These are phyloP conservation scores for Lagocephalus sceleratus DNA, from an alignment of 2,797 vertebrate species.

Conservation along the genomic window DNA sequence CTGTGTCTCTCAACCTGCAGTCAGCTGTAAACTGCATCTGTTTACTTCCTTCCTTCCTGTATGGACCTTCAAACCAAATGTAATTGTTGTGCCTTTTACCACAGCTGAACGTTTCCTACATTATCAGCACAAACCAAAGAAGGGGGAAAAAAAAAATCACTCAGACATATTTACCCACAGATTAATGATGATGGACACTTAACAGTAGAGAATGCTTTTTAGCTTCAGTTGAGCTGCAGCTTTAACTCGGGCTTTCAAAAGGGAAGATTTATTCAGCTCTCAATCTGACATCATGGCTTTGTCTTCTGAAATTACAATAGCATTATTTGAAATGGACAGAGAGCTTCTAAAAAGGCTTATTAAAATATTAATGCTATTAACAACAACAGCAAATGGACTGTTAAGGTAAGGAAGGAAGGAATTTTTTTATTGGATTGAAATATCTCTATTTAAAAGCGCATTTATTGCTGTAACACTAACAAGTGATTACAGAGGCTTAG, in stretches of 20 bases:
- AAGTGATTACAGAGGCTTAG: conserved; percentile 71
- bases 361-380: conserved; percentile 60
- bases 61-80: conserved; percentile 42
- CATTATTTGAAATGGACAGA: conserved; percentile 48
- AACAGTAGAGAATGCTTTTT: conserved; percentile 55
- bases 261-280: conserved; percentile 55
- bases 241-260: conserved; percentile 50
- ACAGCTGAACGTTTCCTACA: conserved; percentile 44
- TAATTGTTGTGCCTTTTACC: conserved; percentile 39
- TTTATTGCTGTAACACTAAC: conserved; percentile 63
- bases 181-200: conserved; percentile 72
- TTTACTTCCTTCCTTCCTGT: conserved; percentile 13
- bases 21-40: conserved; percentile 24
- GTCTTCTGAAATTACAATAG: conserved; percentile 45
- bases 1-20: conserved; percentile 47
- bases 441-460: conserved; percentile 49
- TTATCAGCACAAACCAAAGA: conserved; percentile 53
- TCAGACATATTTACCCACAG: conserved; percentile 65
- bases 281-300: conserved; percentile 51
- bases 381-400: conserved; percentile 41
- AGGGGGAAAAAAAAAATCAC: conserved; percentile 53
- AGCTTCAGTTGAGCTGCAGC: conserved; percentile 51
- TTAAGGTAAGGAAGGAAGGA: conserved; percentile 41
- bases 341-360: conserved; percentile 44
- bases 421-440: conserved; percentile 53